Base-by-base conservation (phyloP, 2,888 invertebrate genomes). In the Drosophila formosana region DNA sequence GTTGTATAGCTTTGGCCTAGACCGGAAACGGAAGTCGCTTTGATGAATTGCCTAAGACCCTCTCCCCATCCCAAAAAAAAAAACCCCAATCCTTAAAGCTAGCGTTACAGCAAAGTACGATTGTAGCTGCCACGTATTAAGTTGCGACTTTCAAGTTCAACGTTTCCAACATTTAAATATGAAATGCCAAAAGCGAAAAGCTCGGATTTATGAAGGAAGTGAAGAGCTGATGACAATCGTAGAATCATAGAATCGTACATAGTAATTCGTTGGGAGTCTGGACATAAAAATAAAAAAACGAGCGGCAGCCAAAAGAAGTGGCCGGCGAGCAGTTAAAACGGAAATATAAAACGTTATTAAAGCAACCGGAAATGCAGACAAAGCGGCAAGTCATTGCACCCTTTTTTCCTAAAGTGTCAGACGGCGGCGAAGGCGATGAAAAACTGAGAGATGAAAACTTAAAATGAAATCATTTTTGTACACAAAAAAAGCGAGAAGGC, bases 301-400 rank as follows among this genome's bases (percentile, higher is more conserved):
- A 37, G 30, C 30, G 1, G 30, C 4, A 30, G 30, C 30, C 5
- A 13, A n/a, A 13, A 13, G 5, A 5, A 34, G 34, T n/a, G 32
- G 51, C 5, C 37, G 37, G 11, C 37, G 34, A 9, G 28, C 25
- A 41, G 57, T 41, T 57, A 39, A 58, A 57, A 32, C 56, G 62
- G 58, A 66, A 75, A 64, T 68, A 82, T 75, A 71, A 84, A 84
- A 80, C 67, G 79, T 78, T 87, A 84, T 84, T 84, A 87, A 84
- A 87, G 88, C 72, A 51, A 65, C 63, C 72, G 88, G 83, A 84
- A 84, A 84, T 84, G 85, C 83, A 87, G 88, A 84, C 88, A 87
- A 87, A 84, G 82, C 73, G 82, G 71, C 79, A 84, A 79, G 65
- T 84, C 85, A 72, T 78, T 82, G 75, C 87, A 64, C 69, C 67